Evolutionary conservation across 2,113 vertebrate genomes (phyloP), one percentile per base, ranked within the genome.

Genomic region (Eurypyga helias): DNA sequence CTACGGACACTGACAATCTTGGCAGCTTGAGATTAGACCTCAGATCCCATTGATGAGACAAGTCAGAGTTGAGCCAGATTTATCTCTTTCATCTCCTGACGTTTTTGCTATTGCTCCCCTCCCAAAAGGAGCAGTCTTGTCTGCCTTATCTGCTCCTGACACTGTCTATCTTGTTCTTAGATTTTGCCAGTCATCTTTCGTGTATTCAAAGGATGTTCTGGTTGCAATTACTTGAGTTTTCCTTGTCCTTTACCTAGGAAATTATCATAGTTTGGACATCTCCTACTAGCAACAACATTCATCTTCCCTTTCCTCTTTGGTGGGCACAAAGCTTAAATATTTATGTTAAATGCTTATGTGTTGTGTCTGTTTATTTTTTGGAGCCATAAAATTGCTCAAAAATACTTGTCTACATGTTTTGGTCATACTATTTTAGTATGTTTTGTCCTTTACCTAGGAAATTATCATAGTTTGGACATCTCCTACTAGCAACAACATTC

Each of bases 1-100:
- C 41, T 65, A 5, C 1, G 3, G 18, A 25, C 43, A 17, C n/a
- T 18, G 51, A 5, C 0, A 0, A 13, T 31, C 17, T 15, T 58
- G 36, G 45, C 6, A 82, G 36, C n/a, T 41, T 6, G 2, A 64
- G 29, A 58, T 62, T 33, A 82, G 26, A 31, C 33, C 55, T 54
- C 61, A 85, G 69, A 84, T 13, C 21, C 64, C 7, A 13, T 33
- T 60, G 60, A 62, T 71, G 28, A 65, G 12, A 78, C 43, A 89
- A 94, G 29, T 51, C 61, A 90, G 65, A 87, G 66, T 7, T 71
- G 34, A 91, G 43, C 31, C 84, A 87, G 78, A 18, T 3, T 72
- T 80, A 51, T 17, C 54, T 67, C 54, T 89, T 78, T 75, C 58
- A 71, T 33, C 33, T 76, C 34, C 55, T 71, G 57, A 64, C 48